Percentiles rank a stretch among this genome's conserved stretches.
phyloP scores from a whole-genome alignment of 2,113 vertebrate species.

The Heterotilapia buettikoferi region DNA sequence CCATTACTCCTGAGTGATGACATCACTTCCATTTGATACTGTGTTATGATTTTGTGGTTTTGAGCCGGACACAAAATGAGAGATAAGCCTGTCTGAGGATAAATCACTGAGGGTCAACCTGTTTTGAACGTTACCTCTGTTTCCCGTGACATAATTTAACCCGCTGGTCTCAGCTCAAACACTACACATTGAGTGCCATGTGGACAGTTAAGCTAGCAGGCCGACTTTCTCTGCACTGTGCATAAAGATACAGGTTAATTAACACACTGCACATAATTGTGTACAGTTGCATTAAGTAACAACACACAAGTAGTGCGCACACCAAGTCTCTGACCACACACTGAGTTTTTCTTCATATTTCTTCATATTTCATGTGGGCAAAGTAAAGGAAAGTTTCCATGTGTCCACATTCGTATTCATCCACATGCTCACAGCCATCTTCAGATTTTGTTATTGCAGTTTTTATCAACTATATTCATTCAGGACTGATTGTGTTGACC shows the following conservation, averaged over 20 bases:
- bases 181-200: neutral
- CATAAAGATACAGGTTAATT: neutral
- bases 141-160: neutral
- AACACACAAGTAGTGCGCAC: neutral
- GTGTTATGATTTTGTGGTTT: constrained; percentile 21
- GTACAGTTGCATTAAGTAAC: neutral
- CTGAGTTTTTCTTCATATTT: neutral
- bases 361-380: neutral
- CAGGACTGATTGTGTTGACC: neutral
- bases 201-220: neutral
- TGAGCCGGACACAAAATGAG: neutral
- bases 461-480: neutral
- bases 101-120: constrained; percentile 19
- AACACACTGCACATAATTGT: neutral
- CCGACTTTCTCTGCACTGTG: neutral
- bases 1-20: constrained; percentile 51
- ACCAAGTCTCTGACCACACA: neutral
- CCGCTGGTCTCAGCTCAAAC: neutral
- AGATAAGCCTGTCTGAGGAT: constrained; percentile 16
- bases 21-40: constrained; percentile 26
- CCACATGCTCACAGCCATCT: neutral
- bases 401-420: neutral
- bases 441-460: neutral
- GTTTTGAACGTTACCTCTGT: neutral
- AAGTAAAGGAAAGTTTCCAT: neutral